phyloP scores from a whole-genome alignment of 2,113 vertebrate genomes.

The Cinclus mexicanus region DNA sequence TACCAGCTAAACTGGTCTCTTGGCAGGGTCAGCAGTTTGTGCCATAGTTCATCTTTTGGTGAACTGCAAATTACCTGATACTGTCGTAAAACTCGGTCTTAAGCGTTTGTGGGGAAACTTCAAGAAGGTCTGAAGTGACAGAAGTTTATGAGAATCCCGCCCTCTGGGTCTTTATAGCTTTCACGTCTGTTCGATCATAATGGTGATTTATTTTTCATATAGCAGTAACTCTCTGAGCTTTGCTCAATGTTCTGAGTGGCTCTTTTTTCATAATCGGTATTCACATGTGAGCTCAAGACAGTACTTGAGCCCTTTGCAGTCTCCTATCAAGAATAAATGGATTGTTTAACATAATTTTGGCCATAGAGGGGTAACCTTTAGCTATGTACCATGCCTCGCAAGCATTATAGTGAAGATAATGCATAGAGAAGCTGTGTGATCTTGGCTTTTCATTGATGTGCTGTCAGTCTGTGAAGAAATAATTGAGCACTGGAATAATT shows the following conservation, averaged over 20 bases:
- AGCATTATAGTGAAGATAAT: background rate
- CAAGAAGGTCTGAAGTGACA: background rate
- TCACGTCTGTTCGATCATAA: background rate
- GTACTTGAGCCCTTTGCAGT: background rate
- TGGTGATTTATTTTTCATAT: background rate
- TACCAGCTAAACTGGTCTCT: accelerated
- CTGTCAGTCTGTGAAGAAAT: background rate
- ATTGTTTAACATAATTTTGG: background rate
- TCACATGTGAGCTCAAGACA: background rate
- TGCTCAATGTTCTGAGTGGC: background rate
- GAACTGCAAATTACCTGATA: background rate
- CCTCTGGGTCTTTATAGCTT: accelerated
- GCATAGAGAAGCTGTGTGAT: background rate
- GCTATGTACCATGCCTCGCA: accelerated
- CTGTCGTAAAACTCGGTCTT: background rate
- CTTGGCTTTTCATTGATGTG: background rate
- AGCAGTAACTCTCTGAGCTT: background rate
- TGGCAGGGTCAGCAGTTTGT: background rate
- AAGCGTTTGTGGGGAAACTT: background rate
- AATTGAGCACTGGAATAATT: background rate
- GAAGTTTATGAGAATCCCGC: background rate
- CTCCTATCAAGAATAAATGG: background rate
- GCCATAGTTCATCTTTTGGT: background rate
- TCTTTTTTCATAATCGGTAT: background rate
- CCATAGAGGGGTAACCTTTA: background rate